A percentile compares a stretch with the other conserved stretches of the same genome.
Evolutionary conservation across 2,113 vertebrate genomes (phyloP).

Genomic region (Phainopepla nitens): DNA sequence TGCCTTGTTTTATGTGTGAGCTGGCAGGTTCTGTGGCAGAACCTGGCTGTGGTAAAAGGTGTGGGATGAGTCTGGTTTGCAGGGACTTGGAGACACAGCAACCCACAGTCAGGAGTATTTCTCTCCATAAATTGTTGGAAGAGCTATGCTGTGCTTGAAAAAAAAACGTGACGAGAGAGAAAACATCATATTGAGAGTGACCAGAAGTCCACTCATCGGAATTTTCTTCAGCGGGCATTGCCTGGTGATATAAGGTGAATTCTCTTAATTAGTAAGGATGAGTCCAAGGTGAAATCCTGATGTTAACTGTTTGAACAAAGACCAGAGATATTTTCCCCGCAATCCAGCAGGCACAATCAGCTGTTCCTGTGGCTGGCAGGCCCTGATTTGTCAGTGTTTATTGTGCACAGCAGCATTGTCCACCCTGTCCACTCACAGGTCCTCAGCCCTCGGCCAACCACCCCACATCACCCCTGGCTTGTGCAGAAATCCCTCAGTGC

Average conservation of each 20-base stretch:
- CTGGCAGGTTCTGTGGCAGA: not conserved
- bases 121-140: not conserved
- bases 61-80: rapidly evolving
- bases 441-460: not conserved
- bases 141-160: rapidly evolving
- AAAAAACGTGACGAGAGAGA: not conserved
- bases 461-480: not conserved
- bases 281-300: not conserved
- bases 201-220: rapidly evolving
- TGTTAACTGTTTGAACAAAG: not conserved
- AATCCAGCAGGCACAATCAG: not conserved
- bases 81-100: not conserved
- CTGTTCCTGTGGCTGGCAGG: not conserved
- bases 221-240: not conserved
- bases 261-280: not conserved
- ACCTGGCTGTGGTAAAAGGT: not conserved
- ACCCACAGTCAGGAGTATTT: not conserved
- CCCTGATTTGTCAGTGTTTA: rapidly evolving
- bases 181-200: rapidly evolving
- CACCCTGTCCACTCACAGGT: rapidly evolving
- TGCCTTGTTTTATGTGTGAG: rapidly evolving
- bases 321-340: too few relatives aligned
- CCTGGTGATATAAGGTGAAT: not conserved
- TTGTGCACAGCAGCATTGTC: not conserved
- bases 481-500: not conserved